Evolutionary conservation across 2,113 vertebrate genomes (phyloP), one percentile per base, ranked within the genome.

Genomic region (Eulemur rufifrons): DNA sequence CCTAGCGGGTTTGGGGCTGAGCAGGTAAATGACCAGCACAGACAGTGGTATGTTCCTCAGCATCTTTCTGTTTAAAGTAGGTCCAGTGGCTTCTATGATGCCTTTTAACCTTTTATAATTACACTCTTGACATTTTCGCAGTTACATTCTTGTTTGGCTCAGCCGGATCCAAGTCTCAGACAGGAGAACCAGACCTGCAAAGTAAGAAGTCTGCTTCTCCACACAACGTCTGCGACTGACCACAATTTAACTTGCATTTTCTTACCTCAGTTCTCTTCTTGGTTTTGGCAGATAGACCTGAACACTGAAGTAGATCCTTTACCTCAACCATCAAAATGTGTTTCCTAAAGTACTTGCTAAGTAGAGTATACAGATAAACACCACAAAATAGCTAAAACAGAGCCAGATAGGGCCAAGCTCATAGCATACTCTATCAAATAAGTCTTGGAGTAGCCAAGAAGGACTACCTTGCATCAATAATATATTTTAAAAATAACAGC

Each of bases 171-270:
- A 87, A 45, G 52, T 23, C 68, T 95, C 42, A 89, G 86, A 64
- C 52, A 86, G 47, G 73, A 88, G 42, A 71, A 42, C 15, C 15
- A 63, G 1, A 2, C 8, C 68, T n/a, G 37, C 13, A 45, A 32
- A 80, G 47, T 73, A 13, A 77, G 42, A 92, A 47, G 32, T 64
- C 63, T 64, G 34, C 86, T 85, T 78, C 25, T 83, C 68, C 63
- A 89, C 13, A 37, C 7, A 84, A 52, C 20, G 47, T 61, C 34
- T 93, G 23, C 63, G 54, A 95, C 63, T 92, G 74, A 66, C 34
- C 84, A 86, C 50, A 86, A 7, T 77, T 84, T 78, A 95, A 95
- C 37, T 27, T 50, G 32, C 64, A 45, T 84, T 90, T 84, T 91
- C 89, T 91, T 94, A 29, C 34, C 76, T 92, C 39, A 39, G 3